A percentile compares a stretch with the other conserved stretches of the same genome.
Evolutionary conservation across 2,888 invertebrate genomes (phyloP).

Genomic region (Apamea anceps): DNA sequence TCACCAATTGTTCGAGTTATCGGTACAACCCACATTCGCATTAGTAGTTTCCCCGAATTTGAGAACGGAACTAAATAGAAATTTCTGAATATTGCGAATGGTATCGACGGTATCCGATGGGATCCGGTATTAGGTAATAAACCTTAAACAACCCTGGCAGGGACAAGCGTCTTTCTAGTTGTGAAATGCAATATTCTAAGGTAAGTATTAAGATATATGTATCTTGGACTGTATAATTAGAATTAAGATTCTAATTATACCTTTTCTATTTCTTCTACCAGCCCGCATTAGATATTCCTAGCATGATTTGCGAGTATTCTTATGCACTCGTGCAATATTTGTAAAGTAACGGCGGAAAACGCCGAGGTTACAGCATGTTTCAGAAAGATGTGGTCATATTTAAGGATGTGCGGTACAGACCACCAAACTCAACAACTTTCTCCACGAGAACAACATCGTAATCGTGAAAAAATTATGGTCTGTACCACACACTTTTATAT

Average conservation of each 20-base stretch:
- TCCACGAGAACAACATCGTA: neutral
- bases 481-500: neutral
- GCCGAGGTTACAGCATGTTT: no score
- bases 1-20: conserved; percentile 54
- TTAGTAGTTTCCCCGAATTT: conserved; percentile 41
- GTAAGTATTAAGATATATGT: neutral
- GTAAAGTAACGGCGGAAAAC: neutral
- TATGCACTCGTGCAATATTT: neutral
- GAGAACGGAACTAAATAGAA: conserved; percentile 12
- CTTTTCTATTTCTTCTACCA: neutral
- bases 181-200: neutral
- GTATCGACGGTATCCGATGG: neutral
- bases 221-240: no score
- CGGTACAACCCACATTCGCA: conserved; percentile 52
- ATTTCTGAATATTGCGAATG: neutral
- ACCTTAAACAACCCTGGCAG: neutral
- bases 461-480: neutral
- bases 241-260: neutral
- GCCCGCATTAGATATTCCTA: neutral
- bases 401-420: neutral
- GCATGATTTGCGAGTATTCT: neutral
- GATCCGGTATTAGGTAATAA: no score
- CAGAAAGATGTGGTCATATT: neutral
- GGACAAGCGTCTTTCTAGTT: neutral
- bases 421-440: neutral